Base-by-base conservation (phyloP, 2,888 invertebrate genomes). In the Byasa hedistus region DNA sequence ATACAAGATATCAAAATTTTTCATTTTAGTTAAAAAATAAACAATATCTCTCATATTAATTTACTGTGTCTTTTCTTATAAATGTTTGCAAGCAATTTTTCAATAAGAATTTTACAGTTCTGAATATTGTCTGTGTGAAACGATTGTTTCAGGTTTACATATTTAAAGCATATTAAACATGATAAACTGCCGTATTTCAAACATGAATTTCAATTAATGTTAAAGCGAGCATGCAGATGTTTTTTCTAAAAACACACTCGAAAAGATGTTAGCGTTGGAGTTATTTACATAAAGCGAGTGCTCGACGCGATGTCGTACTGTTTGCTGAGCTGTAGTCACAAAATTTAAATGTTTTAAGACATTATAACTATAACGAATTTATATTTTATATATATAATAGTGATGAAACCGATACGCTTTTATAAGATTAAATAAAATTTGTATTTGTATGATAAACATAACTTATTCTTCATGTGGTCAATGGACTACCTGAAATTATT, bases 341-440 rank as follows among this genome's bases (percentile, higher is more conserved):
- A 66, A 63, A 62, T 66, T 66, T 55, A 66, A 66, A 63, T 63
- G 66, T 63, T 63, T 63, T 55, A 32, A 57, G 57, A 4, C 32
- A 57, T 51, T 32, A 44, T 39, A 57, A 32, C 52, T 52, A 12
- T 24, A 27, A 48, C 22, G 22, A 32, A 39, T 39, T 39, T 39
- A 19, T 48, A n/a, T 12, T 39, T 15, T 39, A 15, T 32, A 32
- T 32, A 32, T 32, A 5, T 32, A 32, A 32, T 15, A 39, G 39
- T 15, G 15, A 12, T 39, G 12, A 15, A 39, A 39, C 15, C 3
- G 39, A 39, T 39, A 15, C 15, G 39, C 39, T 39, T 39, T 3
- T 39, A 39, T 39, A 39, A 27, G 3, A 27, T 4, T 27, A 27
- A 27, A 5, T 27, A 27, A 27, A 27, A 27, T 27, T 27, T 4